Percentiles rank a stretch among this genome's conserved stretches.
Conservation (phyloP, 2,797 vertebrate species). For the Clarias fuscus region DNA sequence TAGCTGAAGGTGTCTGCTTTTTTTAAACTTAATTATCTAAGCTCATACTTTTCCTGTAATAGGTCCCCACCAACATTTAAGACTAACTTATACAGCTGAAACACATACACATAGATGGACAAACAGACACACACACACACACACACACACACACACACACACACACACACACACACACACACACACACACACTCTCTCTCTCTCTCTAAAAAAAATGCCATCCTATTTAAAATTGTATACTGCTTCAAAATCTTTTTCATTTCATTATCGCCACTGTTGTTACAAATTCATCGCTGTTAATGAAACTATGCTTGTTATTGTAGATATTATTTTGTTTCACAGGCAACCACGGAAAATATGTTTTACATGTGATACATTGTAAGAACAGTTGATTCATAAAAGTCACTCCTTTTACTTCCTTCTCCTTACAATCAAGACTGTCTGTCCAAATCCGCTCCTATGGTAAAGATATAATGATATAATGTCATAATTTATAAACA, state of each 20-base stretch:
- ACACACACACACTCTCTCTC: neutral
- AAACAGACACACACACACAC: neutral
- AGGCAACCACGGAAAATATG: constrained; percentile 48
- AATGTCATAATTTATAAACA: constrained; percentile 50
- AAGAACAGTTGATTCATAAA: constrained; percentile 1
- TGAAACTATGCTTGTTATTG: constrained; percentile 50
- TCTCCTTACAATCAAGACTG: neutral
- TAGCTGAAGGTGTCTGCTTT: neutral
- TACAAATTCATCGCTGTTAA: constrained; percentile 64
- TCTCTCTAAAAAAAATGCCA: neutral
- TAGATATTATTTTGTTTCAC: constrained; percentile 64
- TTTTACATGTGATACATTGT: neutral
- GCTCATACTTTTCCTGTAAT: neutral
- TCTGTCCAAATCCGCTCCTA: neutral
- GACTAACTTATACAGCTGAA: neutral
- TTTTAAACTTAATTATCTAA: neutral
- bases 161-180: neutral
- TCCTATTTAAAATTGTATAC: neutral
- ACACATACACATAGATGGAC: neutral
- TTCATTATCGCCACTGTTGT: constrained; percentile 49
- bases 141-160: neutral
- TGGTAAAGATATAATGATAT: neutral
- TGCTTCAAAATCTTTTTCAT: neutral
- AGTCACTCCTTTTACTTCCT: too few relatives aligned
- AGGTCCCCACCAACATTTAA: neutral